Evolutionary conservation across 2,888 invertebrate genomes (phyloP), one percentile per base, ranked within the genome.

Genomic region (Limnephilus lunatus): DNA sequence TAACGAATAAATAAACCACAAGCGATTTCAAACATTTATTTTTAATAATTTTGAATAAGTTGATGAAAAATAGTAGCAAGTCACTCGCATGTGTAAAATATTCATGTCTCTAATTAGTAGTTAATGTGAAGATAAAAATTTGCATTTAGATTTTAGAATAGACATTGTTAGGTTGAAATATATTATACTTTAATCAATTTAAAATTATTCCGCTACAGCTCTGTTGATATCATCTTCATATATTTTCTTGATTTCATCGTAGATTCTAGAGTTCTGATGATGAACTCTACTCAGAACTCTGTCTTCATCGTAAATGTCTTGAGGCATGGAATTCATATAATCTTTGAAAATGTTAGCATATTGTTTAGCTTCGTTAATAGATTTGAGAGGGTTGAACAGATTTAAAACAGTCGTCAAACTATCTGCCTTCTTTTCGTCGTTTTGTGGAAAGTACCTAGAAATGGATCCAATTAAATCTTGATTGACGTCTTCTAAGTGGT

Each of bases 231-330:
- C 30, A 32, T 32, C 32, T 32, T 32, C 31, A 31, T 85, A 85
- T 12, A 85, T 85, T 39, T 85, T 85, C 30, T 89, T 91, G 25
- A 83, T 31, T n/a, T 87, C 68, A 25, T 87, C 88, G 15, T 91
- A 83, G 31, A 92, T 25, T 88, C 91, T 89, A 32, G 53, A 89
- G 53, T 93, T 93, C 31, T 92, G 92, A 89, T 93, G 93, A 87
- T 93, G 93, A 35, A 93, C 93, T 91, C 93, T 90, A 31, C 92
- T 91, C 44, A 92, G 80, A 15, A 85, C 88, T 85, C 32, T 89
- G 5, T 92, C 91, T 39, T 92, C 90, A 44, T 92, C 93, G 19
- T 68, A 35, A n/a, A 53, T 19, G n/a, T 86, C 68, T 81, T 80
- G 32, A 39, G 91, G 14, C 7, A 80, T 44, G 5, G 83, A 44